Evolutionary conservation across 1,140 invertebrate genomes (phyloP), one percentile per base, ranked within the genome.

Genomic region (Drosophila gunungcola): DNA sequence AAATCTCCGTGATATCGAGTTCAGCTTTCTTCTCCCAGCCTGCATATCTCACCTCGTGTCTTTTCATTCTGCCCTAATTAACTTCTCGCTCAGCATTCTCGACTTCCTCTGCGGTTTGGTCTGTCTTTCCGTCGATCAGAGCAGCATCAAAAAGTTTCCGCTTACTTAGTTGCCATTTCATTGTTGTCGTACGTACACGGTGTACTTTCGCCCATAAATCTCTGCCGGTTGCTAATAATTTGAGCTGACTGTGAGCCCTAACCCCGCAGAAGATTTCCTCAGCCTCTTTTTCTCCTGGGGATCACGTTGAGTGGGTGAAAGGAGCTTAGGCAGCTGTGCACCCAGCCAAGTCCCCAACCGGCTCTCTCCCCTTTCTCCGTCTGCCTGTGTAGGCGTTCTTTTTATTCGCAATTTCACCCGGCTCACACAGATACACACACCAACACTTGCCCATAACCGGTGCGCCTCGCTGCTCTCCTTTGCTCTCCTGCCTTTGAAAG

Each of bases 121-220:
- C 42, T 38, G 21, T 29, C 49, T 38, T 11, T 42, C 21, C 39
- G 32, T 42, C 46, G 49, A 41, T 73, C 56, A 29, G 29, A 29
- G 29, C 49, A 13, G 42, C 56, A 34, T 63, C 58, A 64, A 63
- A 51, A 70, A 74, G 49, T 62, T 62, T 54, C 34, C 41, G 58
- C 51, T 75, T 67, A 57, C 42, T 65, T 42, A 64, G 48, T 65
- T 75, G 60, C 45, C 36, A 43, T 49, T 42, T 39, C 21, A 46
- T 29, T 62, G 36, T 27, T 61, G 39, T 34, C 34, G 34, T 49
- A 48, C 27, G 34, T 43, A 36, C 16, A 21, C 29, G 29, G 29
- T 32, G 29, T 52, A 74, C 72, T 74, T 74, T 64, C 73, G 48
- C 58, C 51, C 45, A 67, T 57, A 58, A 76, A 76, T 72, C 68